These are phyloP conservation scores for Scalopus aquaticus DNA, from an alignment of 2,113 vertebrate species.

Conservation along the genomic window DNA sequence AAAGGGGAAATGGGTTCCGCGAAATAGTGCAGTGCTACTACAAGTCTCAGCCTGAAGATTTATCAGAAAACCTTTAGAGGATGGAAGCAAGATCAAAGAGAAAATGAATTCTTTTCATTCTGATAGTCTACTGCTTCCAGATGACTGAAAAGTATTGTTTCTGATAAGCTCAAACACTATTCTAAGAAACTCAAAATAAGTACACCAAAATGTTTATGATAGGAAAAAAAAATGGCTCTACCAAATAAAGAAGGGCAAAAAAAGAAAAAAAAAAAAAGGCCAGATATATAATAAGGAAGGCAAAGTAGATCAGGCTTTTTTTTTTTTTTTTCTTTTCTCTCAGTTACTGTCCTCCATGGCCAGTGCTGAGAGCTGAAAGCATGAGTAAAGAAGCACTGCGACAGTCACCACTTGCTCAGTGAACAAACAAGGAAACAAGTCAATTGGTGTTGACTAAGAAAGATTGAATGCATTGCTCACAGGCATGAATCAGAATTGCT, in stretches of 20 bases:
- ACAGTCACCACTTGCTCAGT: neutral
- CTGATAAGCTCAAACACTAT: neutral
- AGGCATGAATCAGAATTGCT: neutral
- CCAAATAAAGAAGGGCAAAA: neutral
- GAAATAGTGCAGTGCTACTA: neutral
- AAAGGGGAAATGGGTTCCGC: neutral
- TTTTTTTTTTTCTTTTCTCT: neutral
- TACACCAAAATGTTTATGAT: neutral
- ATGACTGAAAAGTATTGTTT: neutral
- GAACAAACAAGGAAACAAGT: neutral
- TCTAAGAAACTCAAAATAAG: neutral
- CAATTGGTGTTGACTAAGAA: neutral
- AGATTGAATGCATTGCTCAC: neutral
- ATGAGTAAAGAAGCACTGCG: neutral
- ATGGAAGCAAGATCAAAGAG: neutral
- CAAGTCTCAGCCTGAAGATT: neutral
- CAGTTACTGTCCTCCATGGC: neutral
- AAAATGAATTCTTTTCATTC: conserved; percentile 2
- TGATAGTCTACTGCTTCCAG: neutral
- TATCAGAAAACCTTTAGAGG: neutral
- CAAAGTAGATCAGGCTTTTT: neutral
- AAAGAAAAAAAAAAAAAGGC: too few relatives aligned
- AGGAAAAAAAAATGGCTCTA: neutral
- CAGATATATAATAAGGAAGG: neutral
- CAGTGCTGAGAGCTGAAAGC: neutral